These are phyloP conservation scores for Thunnus albacares DNA, from an alignment of 2,797 vertebrate species.

Conservation along the genomic window DNA sequence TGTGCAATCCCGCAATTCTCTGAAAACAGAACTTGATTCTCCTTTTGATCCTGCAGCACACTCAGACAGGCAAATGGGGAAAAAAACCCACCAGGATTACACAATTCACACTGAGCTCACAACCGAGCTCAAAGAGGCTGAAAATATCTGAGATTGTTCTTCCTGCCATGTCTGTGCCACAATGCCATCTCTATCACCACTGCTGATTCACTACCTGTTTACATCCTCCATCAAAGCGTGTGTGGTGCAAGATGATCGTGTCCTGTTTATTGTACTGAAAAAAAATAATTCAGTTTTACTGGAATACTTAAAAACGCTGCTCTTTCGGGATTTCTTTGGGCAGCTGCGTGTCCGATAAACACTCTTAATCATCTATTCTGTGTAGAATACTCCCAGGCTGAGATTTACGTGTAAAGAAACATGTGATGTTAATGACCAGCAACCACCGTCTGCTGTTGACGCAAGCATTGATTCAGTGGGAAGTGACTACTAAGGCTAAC, in stretches of 20 bases:
- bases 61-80: slow-evolving; percentile 30
- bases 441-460: slow-evolving; percentile 4
- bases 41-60: slow-evolving; percentile 56
- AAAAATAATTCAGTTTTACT: slow-evolving; percentile 53
- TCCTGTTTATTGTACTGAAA: slow-evolving; percentile 49
- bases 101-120: slow-evolving; percentile 42
- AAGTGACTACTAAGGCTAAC: slow-evolving; percentile 24
- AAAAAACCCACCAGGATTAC: slow-evolving; percentile 25
- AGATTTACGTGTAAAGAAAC: slow-evolving; percentile 22
- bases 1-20: slow-evolving; percentile 51
- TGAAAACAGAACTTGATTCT: slow-evolving; percentile 52
- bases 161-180: slow-evolving; percentile 57
- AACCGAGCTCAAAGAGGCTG: slow-evolving; percentile 23
- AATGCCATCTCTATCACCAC: slow-evolving; percentile 61
- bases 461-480: slow-evolving; percentile 22
- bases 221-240: slow-evolving; percentile 53
- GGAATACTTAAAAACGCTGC: slow-evolving; percentile 40
- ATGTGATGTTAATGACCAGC: not conserved
- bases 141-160: slow-evolving; percentile 59
- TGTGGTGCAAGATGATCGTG: slow-evolving; percentile 42
- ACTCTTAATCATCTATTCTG: not conserved
- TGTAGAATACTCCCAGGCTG: slow-evolving; percentile 8
- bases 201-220: slow-evolving; percentile 76
- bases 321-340: slow-evolving; percentile 15
- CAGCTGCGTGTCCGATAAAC: slow-evolving; percentile 3